Percentiles rank a stretch among this genome's conserved stretches.
Conservation (phyloP, 2,113 vertebrate species). For the Oxyruncus cristatus region DNA sequence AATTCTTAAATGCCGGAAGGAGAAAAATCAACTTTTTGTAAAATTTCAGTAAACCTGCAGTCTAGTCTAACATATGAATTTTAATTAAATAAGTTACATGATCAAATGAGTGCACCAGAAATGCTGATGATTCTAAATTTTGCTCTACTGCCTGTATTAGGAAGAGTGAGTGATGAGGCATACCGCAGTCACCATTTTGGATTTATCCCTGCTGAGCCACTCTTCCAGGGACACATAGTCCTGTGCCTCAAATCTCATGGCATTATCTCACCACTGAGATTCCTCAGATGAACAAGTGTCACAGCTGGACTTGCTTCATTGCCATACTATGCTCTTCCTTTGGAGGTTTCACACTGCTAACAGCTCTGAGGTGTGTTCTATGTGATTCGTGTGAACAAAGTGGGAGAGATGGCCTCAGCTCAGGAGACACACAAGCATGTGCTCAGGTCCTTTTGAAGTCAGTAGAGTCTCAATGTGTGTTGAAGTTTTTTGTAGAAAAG, state of each 20-base stretch:
- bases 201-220: neutral
- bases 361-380: neutral
- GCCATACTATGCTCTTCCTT: neutral
- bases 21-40: neutral
- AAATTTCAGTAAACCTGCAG: neutral
- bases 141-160: neutral
- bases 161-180: neutral
- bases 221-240: neutral
- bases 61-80: neutral
- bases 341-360: neutral
- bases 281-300: neutral
- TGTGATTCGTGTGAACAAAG: neutral
- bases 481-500: neutral
- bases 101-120: neutral
- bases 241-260: neutral
- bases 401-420: neutral
- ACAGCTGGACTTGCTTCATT: neutral
- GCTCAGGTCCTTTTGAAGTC: neutral
- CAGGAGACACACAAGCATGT: neutral
- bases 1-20: neutral
- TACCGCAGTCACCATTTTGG: rapidly evolving
- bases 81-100: neutral
- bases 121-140: neutral
- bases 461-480: neutral
- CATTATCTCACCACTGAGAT: neutral